phyloP scores from a whole-genome alignment of 2,113 vertebrate species.

The Takifugu flavidus region DNA sequence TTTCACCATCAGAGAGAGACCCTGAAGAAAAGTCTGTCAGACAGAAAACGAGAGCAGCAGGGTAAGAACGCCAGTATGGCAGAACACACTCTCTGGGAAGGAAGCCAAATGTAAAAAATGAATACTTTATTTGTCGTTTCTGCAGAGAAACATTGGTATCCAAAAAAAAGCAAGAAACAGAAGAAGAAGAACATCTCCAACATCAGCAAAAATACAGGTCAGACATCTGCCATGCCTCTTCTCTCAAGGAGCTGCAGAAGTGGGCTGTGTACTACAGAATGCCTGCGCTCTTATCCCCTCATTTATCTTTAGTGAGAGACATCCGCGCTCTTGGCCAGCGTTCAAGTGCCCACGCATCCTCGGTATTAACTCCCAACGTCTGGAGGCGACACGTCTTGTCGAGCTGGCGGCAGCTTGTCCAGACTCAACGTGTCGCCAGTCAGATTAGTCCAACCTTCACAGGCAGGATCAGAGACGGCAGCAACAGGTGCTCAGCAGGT shows the following conservation, averaged over 20 bases:
- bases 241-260: background rate
- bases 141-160: conserved; percentile 90
- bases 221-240: conserved; percentile 22
- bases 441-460: conserved; percentile 56
- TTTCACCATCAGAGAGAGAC: conserved; percentile 97
- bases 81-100: background rate
- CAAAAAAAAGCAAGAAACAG: conserved; percentile 93
- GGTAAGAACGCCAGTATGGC: conserved; percentile 64
- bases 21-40: conserved; percentile 90
- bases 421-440: conserved; percentile 43
- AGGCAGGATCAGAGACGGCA: conserved; percentile 46
- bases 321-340: too few species aligned
- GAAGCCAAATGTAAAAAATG: background rate
- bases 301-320: conserved; percentile 9
- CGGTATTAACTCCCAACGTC: conserved; percentile 12
- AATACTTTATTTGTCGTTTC: conserved; percentile 19
- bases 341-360: conserved; percentile 17
- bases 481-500: conserved; percentile 51
- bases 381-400: conserved; percentile 32
- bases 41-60: conserved; percentile 88
- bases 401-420: conserved; percentile 40
- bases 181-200: conserved; percentile 85
- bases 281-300: background rate
- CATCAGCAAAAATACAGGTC: conserved; percentile 85
- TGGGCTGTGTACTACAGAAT: conserved; percentile 4